Conservation (phyloP, 2,797 vertebrate species). For the Lates japonicus region DNA sequence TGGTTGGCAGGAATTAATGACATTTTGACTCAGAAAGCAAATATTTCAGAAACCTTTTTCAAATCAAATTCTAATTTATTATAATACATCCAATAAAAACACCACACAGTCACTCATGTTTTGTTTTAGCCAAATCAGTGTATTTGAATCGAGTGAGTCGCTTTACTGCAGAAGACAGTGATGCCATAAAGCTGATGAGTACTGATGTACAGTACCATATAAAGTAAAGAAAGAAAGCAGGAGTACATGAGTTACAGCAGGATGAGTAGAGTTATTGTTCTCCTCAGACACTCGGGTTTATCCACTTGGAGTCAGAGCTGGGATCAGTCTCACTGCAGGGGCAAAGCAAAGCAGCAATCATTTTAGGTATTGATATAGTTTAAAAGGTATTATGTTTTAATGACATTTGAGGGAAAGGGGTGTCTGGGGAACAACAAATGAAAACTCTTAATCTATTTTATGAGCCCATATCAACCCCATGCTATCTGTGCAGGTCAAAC, state of each 20-base stretch:
- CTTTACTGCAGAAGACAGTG: not conserved
- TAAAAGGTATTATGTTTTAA: not conserved
- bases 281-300: not conserved
- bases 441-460: constrained; percentile 16
- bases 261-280: not conserved
- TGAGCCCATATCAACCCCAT: not conserved
- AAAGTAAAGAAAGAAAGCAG: not conserved
- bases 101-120: not conserved
- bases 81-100: not conserved
- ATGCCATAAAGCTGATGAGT: not conserved
- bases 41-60: not conserved
- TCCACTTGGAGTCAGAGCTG: not conserved
- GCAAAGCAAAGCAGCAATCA: not conserved
- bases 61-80: not conserved
- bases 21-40: no score
- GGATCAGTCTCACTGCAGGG: constrained; percentile 2
- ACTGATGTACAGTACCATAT: not conserved
- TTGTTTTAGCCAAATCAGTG: not conserved
- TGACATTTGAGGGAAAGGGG: not conserved
- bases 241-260: constrained; percentile 1
- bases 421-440: constrained; percentile 1
- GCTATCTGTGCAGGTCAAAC: constrained; percentile 20
- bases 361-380: not conserved
- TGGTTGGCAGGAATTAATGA: no score
- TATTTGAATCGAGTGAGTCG: not conserved